phyloP scores from a whole-genome alignment of 2,888 invertebrate species.

The Philereme transversata region DNA sequence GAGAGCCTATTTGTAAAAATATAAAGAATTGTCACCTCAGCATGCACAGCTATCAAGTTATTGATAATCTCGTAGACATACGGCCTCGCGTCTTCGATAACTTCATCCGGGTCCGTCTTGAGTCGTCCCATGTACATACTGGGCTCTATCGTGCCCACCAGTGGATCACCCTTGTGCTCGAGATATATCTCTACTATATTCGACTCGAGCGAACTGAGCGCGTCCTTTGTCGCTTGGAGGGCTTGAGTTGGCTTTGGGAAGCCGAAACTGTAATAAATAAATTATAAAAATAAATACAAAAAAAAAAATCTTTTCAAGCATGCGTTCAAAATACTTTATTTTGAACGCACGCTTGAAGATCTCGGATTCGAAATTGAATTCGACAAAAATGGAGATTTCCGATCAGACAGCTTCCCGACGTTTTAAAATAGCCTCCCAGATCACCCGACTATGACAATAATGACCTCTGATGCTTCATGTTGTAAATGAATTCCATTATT shows the following conservation, averaged over 20 bases:
- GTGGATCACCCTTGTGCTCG: conserved; percentile 96
- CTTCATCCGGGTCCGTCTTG: conserved; percentile 91
- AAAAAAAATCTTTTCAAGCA: no score
- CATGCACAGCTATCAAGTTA: conserved; percentile 91
- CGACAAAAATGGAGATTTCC: no score
- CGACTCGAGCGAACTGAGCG: conserved; percentile 84
- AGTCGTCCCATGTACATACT: conserved; percentile 97
- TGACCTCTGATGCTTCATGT: no score
- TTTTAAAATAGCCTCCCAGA: no score
- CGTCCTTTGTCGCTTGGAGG: conserved; percentile 87
- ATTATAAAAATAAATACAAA: no score
- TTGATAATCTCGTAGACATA: conserved; percentile 95
- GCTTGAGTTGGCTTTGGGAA: conserved; percentile 90
- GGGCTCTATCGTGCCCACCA: conserved; percentile 97
- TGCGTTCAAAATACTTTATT: no score
- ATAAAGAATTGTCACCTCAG: conserved; percentile 82
- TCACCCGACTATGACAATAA: no score
- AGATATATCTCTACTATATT: conserved; percentile 91
- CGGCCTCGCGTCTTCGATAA: conserved; percentile 91
- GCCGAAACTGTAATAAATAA: conserved; percentile 75
- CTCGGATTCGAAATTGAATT: no score
- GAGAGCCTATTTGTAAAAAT: not conserved
- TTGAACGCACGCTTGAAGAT: no score
- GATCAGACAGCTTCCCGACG: no score
- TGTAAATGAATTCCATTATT: no score